A percentile compares a stretch with the other conserved stretches of the same genome.
These are phyloP conservation scores for Strix aluco DNA, from an alignment of 2,113 vertebrate species.

Conservation along the genomic window DNA sequence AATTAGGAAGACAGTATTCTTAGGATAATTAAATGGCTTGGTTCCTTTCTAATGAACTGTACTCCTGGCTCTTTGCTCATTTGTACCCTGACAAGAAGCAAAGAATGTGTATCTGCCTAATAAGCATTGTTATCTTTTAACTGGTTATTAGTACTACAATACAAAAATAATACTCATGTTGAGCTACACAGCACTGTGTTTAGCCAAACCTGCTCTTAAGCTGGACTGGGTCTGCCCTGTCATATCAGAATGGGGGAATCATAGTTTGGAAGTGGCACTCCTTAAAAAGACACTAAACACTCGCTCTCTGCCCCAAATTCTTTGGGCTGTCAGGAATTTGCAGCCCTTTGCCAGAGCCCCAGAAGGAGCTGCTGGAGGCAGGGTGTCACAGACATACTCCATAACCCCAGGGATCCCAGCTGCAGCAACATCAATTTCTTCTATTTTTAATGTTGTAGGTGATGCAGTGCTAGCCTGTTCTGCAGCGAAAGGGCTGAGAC, in stretches of 20 bases:
- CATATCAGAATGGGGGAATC: neutral
- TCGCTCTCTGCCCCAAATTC: neutral
- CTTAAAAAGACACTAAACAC: neutral
- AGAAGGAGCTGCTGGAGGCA: neutral
- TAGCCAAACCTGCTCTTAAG: neutral
- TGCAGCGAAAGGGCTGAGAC: neutral
- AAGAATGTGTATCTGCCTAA: neutral
- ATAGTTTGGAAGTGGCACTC: neutral
- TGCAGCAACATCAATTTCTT: rapidly evolving
- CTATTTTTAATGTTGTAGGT: neutral
- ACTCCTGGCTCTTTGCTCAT: neutral
- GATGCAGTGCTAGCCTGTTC: neutral
- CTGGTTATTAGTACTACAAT: neutral
- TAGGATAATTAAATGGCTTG: neutral
- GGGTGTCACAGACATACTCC: neutral
- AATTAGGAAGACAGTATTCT: neutral
- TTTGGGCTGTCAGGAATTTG: neutral
- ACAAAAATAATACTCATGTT: neutral
- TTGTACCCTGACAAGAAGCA: neutral
- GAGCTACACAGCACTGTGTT: neutral
- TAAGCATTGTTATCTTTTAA: neutral
- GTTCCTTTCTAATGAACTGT: neutral
- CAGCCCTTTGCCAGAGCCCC: neutral
- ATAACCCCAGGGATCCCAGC: neutral
- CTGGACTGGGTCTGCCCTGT: neutral